These are phyloP conservation scores for Epinephelus cyanopodus DNA, from an alignment of 2,113 vertebrate genomes.

Conservation along the genomic window DNA sequence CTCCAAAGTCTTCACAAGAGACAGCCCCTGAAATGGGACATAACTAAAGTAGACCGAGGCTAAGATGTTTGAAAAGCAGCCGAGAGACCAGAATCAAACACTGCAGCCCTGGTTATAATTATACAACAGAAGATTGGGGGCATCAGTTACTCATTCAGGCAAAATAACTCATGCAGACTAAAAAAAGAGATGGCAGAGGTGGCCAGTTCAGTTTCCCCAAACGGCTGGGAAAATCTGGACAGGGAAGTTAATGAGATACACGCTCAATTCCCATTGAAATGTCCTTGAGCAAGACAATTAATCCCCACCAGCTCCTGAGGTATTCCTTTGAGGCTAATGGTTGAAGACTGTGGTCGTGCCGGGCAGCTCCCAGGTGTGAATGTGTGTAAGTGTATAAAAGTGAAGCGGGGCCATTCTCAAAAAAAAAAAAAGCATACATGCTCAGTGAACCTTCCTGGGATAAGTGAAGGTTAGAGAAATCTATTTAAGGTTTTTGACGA, in stretches of 20 bases:
- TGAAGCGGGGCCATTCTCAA: slow-evolving; percentile 27
- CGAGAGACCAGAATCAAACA: slow-evolving; percentile 46
- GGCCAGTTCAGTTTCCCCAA: slow-evolving; percentile 36
- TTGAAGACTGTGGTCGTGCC: slow-evolving; percentile 24
- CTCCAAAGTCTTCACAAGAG: slow-evolving; percentile 33
- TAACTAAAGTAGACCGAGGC: slow-evolving; percentile 54
- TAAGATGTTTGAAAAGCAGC: slow-evolving; percentile 55
- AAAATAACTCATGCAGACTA: slow-evolving; percentile 48
- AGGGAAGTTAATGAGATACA: slow-evolving; percentile 65
- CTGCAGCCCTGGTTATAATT: slow-evolving; percentile 56
- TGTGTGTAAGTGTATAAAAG: slow-evolving; percentile 57
- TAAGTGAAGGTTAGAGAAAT: slow-evolving; percentile 63
- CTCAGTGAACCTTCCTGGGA: slow-evolving; percentile 41
- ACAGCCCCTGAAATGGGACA: slow-evolving; percentile 46
- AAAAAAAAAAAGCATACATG: slow-evolving; percentile 11
- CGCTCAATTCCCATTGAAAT: slow-evolving; percentile 46
- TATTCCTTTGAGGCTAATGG: slow-evolving; percentile 51
- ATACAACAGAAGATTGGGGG: slow-evolving; percentile 63
- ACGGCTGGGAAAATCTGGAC: slow-evolving; percentile 31
- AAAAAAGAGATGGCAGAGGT: slow-evolving; percentile 59
- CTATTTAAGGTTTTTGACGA: slow-evolving; percentile 62
- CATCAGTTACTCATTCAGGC: slow-evolving; percentile 54
- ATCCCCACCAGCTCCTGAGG: slow-evolving; percentile 48
- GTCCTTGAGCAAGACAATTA: slow-evolving; percentile 70
- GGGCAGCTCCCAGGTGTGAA: slow-evolving; percentile 61